A percentile compares a stretch with the other conserved stretches of the same genome.
These are phyloP conservation scores for Stegodyphus mimosarum DNA, from an alignment of 1,140 invertebrate genomes.

Conservation along the genomic window DNA sequence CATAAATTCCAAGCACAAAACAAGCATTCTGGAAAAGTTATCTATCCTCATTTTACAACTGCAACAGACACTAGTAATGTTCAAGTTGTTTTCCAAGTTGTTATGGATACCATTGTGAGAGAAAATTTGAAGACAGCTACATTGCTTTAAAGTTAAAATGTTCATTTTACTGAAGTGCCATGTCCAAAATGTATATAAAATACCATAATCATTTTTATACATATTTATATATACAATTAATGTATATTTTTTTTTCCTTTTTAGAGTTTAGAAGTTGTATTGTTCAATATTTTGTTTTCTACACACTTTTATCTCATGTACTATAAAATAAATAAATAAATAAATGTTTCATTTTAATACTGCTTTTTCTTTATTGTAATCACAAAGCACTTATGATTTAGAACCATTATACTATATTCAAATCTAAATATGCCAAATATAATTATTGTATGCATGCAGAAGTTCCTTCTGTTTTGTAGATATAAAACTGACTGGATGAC, in stretches of 20 bases:
- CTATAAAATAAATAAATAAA: no score
- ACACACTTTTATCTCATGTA: no score
- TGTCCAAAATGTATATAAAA: conserved; percentile 39
- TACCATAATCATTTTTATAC: conserved; percentile 39
- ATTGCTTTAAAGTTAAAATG: conserved; percentile 51
- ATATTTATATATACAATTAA: not conserved
- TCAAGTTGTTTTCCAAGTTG: conserved; percentile 67
- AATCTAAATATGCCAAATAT: no score
- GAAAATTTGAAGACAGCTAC: conserved; percentile 66
- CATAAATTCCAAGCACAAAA: conserved; percentile 74
- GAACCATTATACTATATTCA: no score
- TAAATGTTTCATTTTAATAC: no score
- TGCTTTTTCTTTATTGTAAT: no score
- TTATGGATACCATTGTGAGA: conserved; percentile 66
- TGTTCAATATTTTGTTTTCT: no score
- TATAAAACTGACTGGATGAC: no score
- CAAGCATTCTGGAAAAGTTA: conserved; percentile 72
- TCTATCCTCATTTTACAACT: conserved; percentile 73
- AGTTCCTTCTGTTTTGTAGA: no score
- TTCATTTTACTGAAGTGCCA: conserved; percentile 33
- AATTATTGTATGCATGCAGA: no score
- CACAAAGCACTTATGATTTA: no score
- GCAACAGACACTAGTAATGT: conserved; percentile 70
- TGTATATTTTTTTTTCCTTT: not conserved
- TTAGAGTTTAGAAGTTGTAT: no score